Base-by-base conservation (phyloP, 2,888 invertebrate genomes). In the Buathra laborator region DNA sequence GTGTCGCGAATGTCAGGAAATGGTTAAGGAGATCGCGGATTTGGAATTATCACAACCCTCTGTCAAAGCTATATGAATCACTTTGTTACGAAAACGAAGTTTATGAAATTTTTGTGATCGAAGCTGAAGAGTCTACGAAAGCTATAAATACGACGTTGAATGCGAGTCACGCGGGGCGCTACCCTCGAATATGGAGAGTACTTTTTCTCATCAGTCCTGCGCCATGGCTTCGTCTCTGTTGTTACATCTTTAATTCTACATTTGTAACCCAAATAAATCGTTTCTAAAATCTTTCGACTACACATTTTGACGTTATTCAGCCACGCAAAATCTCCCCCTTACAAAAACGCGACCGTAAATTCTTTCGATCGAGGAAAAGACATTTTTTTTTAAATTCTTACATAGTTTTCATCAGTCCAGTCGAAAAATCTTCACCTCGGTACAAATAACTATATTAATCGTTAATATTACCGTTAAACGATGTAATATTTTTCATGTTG, bases 381-480 rank as follows among this genome's bases (percentile, higher is more conserved):
- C 24, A 56, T 56, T 56, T 53, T 81, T 72, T 72, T 71, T n/a
- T 68, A 67, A 71, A 32, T 16, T 51, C 67, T 37, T 56, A 62
- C 68, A 74, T 16, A 56, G 29, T 62, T 77, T 64, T 81, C 44
- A 70, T 81, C 44, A 70, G 66, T 70, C 64, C 51, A 72, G 51
- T 29, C 37, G 53, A 80, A 72, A 76, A 56, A 32, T 70, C 29
- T 76, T 56, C 24, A 75, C 64, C 51, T 81, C 62, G 67, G 75
- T 74, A 81, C 72, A 81, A 78, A 81, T 75, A 43, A 56, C 72
- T 84, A 72, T 46, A 7, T 68, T 70, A 76, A 56, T 62, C 72
- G 19, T 53, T 71, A 43, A 51, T 53, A 53, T 71, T 71, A 82
- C 56, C 56, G 56, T 68, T 59, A n/a, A 68, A 81, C 59, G 44